Conservation (phyloP, 2,797 vertebrate genomes). For the Gambusia yucatana region DNA sequence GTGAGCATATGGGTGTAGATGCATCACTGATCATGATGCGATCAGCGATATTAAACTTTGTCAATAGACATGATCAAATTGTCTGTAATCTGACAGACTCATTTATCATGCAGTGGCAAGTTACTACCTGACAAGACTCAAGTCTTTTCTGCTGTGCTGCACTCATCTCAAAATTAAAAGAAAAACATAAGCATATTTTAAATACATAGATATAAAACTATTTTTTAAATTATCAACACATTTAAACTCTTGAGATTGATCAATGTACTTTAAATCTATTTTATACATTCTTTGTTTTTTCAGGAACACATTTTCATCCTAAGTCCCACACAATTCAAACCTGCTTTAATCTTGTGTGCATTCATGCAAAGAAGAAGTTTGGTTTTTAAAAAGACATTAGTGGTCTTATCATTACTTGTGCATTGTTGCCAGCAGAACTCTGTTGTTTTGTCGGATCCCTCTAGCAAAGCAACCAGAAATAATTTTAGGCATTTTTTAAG, state of each 20-base stretch:
- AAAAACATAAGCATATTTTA: conserved; percentile 51
- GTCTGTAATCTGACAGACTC: conserved; percentile 78
- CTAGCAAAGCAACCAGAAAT: background rate
- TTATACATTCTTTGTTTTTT: background rate
- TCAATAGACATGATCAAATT: conserved; percentile 79
- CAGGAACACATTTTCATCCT: background rate
- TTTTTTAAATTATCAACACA: background rate
- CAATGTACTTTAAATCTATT: background rate
- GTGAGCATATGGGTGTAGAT: conserved; percentile 65
- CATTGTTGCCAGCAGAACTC: background rate
- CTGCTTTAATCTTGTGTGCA: background rate
- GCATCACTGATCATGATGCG: conserved; percentile 63
- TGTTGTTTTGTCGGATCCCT: background rate
- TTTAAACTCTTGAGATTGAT: background rate
- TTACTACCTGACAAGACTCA: conserved; percentile 55
- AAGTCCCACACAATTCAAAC: background rate
- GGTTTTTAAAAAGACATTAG: background rate
- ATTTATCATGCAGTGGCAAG: conserved; percentile 76
- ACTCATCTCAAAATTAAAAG: conserved; percentile 32
- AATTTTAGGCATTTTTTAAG: background rate
- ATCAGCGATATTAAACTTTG: conserved; percentile 77
- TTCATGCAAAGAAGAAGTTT: background rate
- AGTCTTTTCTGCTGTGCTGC: conserved; percentile 64
- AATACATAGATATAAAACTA: conserved; percentile 9
- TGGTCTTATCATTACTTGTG: background rate